A percentile compares a stretch with the other conserved stretches of the same genome.
Evolutionary conservation across 2,113 vertebrate species (phyloP).

Genomic region (Climacteris rufus): DNA sequence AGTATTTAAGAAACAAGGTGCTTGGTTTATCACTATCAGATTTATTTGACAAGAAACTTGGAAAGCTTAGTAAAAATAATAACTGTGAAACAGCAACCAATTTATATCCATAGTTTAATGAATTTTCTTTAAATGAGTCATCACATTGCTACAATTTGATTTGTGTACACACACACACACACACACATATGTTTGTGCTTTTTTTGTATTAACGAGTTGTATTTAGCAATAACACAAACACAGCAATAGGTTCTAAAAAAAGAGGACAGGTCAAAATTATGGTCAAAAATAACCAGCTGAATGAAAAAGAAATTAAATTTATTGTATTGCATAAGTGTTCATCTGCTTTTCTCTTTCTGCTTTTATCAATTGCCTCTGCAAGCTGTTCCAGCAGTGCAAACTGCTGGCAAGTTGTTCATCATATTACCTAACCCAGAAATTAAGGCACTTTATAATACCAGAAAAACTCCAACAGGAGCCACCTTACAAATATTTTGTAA

Average conservation of each 20-base stretch:
- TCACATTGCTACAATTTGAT: neutral
- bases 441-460: neutral
- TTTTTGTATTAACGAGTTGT: neutral
- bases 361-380: neutral
- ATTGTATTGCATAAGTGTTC: neutral
- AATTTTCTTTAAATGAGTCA: neutral
- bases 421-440: neutral
- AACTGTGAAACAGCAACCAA: neutral
- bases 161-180: neutral
- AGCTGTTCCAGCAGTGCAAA: neutral
- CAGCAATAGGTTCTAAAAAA: neutral
- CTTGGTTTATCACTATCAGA: neutral
- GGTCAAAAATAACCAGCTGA: neutral
- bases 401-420: neutral
- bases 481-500: neutral
- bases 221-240: neutral
- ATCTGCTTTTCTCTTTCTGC: neutral
- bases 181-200: rapidly evolving
- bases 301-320: neutral
- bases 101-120: neutral
- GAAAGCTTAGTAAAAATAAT: neutral
- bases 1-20: neutral
- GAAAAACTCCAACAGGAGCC: neutral
- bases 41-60: neutral
- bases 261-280: neutral